phyloP scores from a whole-genome alignment of 2,888 invertebrate species.

The Diogma glabrata region DNA sequence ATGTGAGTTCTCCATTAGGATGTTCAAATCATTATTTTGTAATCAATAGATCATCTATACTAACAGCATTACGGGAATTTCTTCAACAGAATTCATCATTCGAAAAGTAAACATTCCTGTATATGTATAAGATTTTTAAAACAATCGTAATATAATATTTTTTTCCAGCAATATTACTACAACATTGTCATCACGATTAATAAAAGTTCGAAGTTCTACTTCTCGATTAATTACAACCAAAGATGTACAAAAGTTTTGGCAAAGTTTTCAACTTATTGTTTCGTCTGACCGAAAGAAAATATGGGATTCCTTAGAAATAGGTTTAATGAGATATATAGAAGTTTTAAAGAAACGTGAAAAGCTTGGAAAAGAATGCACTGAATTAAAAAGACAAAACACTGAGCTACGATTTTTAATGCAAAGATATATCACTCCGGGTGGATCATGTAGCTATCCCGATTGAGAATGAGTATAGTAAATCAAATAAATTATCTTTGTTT shows the following conservation, averaged over 20 bases:
- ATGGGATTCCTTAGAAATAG: slow-evolving; percentile 28
- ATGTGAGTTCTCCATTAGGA: slow-evolving; percentile 13
- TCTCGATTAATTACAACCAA: not conserved
- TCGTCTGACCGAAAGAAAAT: not conserved
- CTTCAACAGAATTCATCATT: no score
- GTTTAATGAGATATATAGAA: slow-evolving; percentile 32
- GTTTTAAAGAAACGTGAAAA: slow-evolving; percentile 47
- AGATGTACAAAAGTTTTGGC: not conserved
- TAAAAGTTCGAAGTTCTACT: not conserved
- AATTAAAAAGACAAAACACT: slow-evolving; percentile 51
- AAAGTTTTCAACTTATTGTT: not conserved
- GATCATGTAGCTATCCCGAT: no score
- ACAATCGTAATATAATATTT: slow-evolving; percentile 9
- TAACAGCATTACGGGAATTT: slow-evolving; percentile 54
- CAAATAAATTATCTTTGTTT: no score
- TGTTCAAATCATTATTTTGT: slow-evolving; percentile 47
- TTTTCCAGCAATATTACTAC: no score
- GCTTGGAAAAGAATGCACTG: slow-evolving; percentile 51
- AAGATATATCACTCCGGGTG: no score
- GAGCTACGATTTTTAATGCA: slow-evolving; percentile 56
- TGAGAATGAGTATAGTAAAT: no score
- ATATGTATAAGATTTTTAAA: no score
- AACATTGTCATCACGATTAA: not conserved
- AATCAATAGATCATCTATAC: slow-evolving; percentile 54
- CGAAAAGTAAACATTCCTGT: no score